Conservation (phyloP, 2,113 vertebrate species). For the Datnioides undecimradiatus region DNA sequence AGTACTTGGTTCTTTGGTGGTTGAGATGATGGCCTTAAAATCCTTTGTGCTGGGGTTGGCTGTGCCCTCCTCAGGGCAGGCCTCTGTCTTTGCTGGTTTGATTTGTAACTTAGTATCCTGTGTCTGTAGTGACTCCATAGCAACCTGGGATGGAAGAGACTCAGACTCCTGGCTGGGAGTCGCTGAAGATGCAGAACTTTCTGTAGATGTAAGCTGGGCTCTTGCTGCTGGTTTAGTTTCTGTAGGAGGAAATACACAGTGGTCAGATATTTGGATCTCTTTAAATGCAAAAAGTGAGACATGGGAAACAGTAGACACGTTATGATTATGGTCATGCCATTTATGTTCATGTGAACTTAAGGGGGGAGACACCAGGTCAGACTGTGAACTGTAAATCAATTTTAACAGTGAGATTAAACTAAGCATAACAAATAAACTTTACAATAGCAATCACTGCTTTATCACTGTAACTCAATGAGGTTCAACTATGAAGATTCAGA, state of each 20-base stretch:
- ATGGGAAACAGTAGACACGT: background rate
- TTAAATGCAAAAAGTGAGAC: background rate
- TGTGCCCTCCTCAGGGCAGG: conserved; percentile 62
- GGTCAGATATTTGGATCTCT: background rate
- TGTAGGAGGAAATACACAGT: conserved; percentile 28
- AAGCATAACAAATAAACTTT: background rate
- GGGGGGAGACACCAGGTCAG: background rate
- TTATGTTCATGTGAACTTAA: background rate
- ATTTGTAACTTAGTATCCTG: conserved; percentile 71
- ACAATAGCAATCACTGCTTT: background rate
- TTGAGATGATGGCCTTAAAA: conserved; percentile 78
- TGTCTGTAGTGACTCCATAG: conserved; percentile 73
- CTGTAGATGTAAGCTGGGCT: conserved; percentile 58
- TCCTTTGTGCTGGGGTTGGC: conserved; percentile 78
- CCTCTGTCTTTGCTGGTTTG: conserved; percentile 79
- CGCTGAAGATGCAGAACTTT: conserved; percentile 54
- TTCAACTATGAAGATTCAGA: background rate
- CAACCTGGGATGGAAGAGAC: conserved; percentile 51
- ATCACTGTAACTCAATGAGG: background rate
- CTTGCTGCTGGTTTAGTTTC: conserved; percentile 73
- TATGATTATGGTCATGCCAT: background rate
- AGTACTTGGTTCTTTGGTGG: conserved; percentile 81
- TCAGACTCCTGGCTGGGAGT: conserved; percentile 60
- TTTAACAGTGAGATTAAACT: background rate
- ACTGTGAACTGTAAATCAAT: background rate